Evolutionary conservation across 2,797 vertebrate species (phyloP).

Genomic region (Neosilurus hyrtlii): DNA sequence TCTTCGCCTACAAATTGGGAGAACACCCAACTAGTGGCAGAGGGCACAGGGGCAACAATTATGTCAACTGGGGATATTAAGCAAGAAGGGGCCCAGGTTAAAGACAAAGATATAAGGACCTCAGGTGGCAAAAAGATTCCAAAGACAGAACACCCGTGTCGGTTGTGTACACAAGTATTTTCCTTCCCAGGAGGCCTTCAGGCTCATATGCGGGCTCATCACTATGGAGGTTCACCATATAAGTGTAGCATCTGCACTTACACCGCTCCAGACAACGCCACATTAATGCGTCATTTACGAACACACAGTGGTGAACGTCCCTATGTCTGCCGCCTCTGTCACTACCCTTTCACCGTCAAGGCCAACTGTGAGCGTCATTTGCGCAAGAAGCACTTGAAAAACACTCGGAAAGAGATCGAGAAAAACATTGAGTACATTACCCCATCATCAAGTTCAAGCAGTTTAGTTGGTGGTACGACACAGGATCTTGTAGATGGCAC

Average conservation of each 20-base stretch:
- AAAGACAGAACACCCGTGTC: slow-evolving; percentile 87
- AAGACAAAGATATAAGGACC: slow-evolving; percentile 75
- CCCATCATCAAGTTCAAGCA: slow-evolving; percentile 68
- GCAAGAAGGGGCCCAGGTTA: slow-evolving; percentile 69
- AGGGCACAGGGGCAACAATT: slow-evolving; percentile 41
- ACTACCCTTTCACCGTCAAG: slow-evolving; percentile 97
- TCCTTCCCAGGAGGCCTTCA: slow-evolving; percentile 87
- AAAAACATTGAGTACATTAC: slow-evolving; percentile 94
- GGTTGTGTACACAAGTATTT: slow-evolving; percentile 93
- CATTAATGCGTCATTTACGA: slow-evolving; percentile 90
- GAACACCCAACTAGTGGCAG: slow-evolving; percentile 48
- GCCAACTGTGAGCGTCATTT: slow-evolving; percentile 98
- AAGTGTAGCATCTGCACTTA: slow-evolving; percentile 97
- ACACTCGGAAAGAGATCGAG: slow-evolving; percentile 94
- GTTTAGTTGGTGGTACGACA: slow-evolving; percentile 64
- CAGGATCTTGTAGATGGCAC: slow-evolving; percentile 79
- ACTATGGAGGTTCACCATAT: slow-evolving; percentile 90
- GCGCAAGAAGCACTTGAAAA: slow-evolving; percentile 94
- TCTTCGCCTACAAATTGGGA: slow-evolving; percentile 63
- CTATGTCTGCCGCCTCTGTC: slow-evolving; percentile 94
- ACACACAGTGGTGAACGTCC: slow-evolving; percentile 95
- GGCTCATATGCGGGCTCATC: slow-evolving; percentile 87
- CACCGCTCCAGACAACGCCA: slow-evolving; percentile 92
- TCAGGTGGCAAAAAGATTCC: slow-evolving; percentile 69
- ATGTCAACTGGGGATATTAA: slow-evolving; percentile 62